Base-by-base conservation (phyloP, 2,888 invertebrate species). In the Synanthedon formicaeformis region DNA sequence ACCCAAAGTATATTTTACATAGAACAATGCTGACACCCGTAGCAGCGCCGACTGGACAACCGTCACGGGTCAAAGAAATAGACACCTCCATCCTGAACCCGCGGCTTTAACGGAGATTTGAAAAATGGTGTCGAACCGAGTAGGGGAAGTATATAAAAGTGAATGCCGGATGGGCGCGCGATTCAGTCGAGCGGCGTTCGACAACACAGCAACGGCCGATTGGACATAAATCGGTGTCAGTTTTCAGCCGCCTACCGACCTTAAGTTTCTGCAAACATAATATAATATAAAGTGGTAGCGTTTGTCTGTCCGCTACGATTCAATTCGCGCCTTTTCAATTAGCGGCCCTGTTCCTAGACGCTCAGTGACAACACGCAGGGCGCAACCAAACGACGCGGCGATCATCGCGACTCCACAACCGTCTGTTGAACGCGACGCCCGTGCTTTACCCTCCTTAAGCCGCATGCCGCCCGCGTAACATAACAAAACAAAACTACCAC, bases 111-210 rank as follows among this genome's bases (percentile, higher is more conserved):
- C 63, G 62, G 65, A 67, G 66, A 71, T 71, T 67, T 66, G 64
- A 71, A 74, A 71, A 72, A 66, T 62, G 58, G 59, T 61, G 63
- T 60, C 56, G 57, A 60, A 64, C 60, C 62, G 66, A 78, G 80
- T 63, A 78, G 79, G 81, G 80, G 81, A 67, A 78, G 61, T 65
- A 67, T 84, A 85, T 85, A 85, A 78, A 82, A 82, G 82, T 69
- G 81, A 70, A 69, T 58, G 83, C 63, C 59, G 57, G 61, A 65
- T 65, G 62, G 61, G 68, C 74, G 79, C 74, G 76, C 76, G 80
- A 72, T 65, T 81, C 85, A 85, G 83, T 85, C 74, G 75, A 66
- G 68, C 66, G 71, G 74, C 74, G 70, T 59, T 70, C 71, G 64
- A 71, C 67, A 62, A 59, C 62, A 67, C 56, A 69, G 66, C 69